Evolutionary conservation across 2,888 invertebrate species (phyloP).

Genomic region (Diploptera punctata): DNA sequence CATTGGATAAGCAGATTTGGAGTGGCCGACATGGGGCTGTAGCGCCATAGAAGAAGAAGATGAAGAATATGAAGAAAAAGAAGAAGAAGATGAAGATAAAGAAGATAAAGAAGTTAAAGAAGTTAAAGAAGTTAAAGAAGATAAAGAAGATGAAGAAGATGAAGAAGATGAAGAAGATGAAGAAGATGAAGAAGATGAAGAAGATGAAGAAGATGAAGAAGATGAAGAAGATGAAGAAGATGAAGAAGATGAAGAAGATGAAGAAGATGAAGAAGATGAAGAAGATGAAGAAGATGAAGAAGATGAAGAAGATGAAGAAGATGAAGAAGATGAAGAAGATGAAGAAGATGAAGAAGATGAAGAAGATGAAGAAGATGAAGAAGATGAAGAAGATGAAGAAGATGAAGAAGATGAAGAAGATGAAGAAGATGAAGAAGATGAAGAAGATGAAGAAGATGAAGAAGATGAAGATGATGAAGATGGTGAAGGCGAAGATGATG

Average conservation of each 20-base stretch:
- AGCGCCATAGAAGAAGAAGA: no score
- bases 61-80: no score
- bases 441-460: neutral
- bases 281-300: neutral
- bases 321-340: neutral
- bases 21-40: no score
- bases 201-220: constrained; percentile 3
- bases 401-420: constrained; percentile 1
- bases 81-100: no score
- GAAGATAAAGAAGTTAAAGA: no score
- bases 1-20: no score
- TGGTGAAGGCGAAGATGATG: constrained; percentile 3
- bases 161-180: neutral
- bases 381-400: neutral
- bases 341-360: neutral
- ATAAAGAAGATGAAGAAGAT: neutral
- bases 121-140: no score
- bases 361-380: neutral
- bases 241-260: neutral
- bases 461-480: constrained; percentile 13
- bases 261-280: neutral
- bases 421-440: neutral
- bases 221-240: neutral
- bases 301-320: neutral
- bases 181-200: neutral